Base-by-base conservation (phyloP, 92 coral and sea anemone species). In the Bergia sp. region DNA sequence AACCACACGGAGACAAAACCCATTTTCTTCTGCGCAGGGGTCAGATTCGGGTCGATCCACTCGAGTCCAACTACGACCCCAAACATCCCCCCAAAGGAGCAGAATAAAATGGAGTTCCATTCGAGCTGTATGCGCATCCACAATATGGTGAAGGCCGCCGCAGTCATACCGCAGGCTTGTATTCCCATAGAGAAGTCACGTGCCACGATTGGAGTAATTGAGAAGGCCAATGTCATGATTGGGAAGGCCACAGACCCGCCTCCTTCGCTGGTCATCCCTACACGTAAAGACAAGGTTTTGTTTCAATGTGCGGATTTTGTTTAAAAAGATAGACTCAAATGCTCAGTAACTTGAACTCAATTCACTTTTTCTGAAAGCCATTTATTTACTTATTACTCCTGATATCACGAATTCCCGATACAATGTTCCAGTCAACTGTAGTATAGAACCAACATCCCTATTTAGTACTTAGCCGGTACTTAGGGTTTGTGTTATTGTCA, bases 1-100 rank as follows among this genome's bases (percentile, higher is more conserved):
- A 95, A 95, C 98, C 98, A 95, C 1, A 95, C 92, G 65, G 96
- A 92, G 1, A 95, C 98, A 79, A 95, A 95, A 39, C 98, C 95
- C 94, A 95, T 95, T 82, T 95, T 95, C 89, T 95, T 95, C 91
- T 93, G 93, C 43, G 96, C 94, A 79, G 98, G 95, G 15, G 95
- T 91, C 42, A 95, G 98, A 53, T 76, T 89, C 4, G 98, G 98
- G 80, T 95, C 98, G 36, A 95, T 90, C 89, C 92, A 90, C 65
- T 95, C 94, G 44, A 95, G 85, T 7, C 98, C 98, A 45, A 95
- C 49, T 0, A 91, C 90, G 89, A 94, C 90, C 13, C 98, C 98
- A 47, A 93, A 58, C 29, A 88, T 80, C 10, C 93, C 98, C 9
- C 98, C 98, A 20, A 90, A 77, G 1, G 98, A 91, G 81, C 98